Base-by-base conservation (phyloP, 2,113 vertebrate genomes). In the Hippocampus comes region DNA sequence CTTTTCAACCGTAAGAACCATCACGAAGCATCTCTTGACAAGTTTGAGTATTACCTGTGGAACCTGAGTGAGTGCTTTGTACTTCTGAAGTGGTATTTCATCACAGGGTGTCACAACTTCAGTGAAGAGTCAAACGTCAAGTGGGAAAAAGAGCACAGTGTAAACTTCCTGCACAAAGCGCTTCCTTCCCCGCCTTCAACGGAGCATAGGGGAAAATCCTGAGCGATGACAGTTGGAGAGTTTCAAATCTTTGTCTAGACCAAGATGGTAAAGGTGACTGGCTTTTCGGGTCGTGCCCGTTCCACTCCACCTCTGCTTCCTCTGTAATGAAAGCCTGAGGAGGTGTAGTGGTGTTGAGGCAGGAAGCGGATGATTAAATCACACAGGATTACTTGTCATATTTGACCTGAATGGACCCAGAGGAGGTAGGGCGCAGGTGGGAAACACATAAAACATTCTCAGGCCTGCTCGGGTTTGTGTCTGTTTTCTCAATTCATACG, bases 291-390 rank as follows among this genome's bases (percentile, higher is more conserved):
- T 80, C 78, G 68, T 78, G 76, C 75, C 73, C 70, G n/a, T 63
- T 68, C 70, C 25, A 60, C 59, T 48, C 68, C 71, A 64, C 65
- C 72, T 78, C 67, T 65, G 41, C 65, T 76, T 46, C 73, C 72
- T 63, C 61, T 55, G 68, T 78, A 72, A 85, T 82, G 68, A 76
- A 79, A 85, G 69, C 71, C 77, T 49, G 67, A 78, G 73, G 65
- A 61, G 63, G 17, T 76, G 66, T 20, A 61, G 78, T 71, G 63
- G 70, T 34, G 25, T 72, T 1, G 66, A 82, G 71, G 76, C 72
- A 69, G 71, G 65, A 75, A 71, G 75, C 56, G 30, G 81, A 87
- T 86, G 83, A 89, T 85, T 80, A 86, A 80, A 84, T 90, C 83
- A 84, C 67, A 80, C 74, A 82, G 71, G 75, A 87, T 84, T 82